phyloP scores from a whole-genome alignment of 30 jellyfish, hydroid and myxozoan species.

The Turritopsis rubra region DNA sequence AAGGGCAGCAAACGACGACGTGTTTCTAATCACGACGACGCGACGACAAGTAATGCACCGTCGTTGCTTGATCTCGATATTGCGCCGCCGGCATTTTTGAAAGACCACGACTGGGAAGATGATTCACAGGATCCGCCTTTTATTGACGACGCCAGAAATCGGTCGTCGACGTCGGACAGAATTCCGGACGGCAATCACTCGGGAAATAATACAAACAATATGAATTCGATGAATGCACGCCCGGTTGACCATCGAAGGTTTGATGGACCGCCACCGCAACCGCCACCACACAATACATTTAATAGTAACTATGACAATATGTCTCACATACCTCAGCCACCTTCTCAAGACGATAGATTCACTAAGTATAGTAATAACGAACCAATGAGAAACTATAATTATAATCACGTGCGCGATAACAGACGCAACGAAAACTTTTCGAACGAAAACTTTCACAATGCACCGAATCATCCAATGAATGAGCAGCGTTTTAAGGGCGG shows the following conservation, averaged over 20 bases:
- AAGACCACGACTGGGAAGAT: conserved; percentile 35
- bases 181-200: neutral
- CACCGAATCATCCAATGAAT: neutral
- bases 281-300: neutral
- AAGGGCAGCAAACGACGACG: conserved; percentile 12
- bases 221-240: neutral
- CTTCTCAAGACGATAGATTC: neutral
- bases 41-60: conserved; percentile 15
- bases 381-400: neutral
- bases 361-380: neutral
- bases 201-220: neutral
- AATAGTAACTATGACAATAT: neutral
- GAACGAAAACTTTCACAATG: neutral
- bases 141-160: conserved; percentile 7
- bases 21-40: conserved; percentile 8
- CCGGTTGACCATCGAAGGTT: neutral
- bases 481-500: neutral
- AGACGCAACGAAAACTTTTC: neutral
- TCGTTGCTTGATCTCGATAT: conserved; percentile 38
- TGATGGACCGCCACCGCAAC: conserved; percentile 12
- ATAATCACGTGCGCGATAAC: neutral
- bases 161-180: neutral
- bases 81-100: conserved; percentile 36
- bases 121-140: conserved; percentile 26
- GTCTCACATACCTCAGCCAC: neutral